Evolutionary conservation across 2,797 vertebrate genomes (phyloP).

Genomic region (Hydrolagus colliei): DNA sequence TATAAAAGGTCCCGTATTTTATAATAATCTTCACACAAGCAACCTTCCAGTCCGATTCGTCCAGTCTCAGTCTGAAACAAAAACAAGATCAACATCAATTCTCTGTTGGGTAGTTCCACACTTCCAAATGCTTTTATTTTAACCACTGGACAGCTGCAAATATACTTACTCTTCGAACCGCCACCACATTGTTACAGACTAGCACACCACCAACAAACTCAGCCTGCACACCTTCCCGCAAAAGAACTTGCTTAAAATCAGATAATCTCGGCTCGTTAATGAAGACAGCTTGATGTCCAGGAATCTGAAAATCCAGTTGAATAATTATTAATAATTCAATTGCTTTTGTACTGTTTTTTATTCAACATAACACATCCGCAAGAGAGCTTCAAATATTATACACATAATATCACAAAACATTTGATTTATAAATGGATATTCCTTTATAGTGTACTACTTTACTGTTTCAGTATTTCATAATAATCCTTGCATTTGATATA

Average conservation of each 20-base stretch:
- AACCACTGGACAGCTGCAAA: not conserved
- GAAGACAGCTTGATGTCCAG: constrained; percentile 94
- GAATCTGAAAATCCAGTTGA: constrained; percentile 57
- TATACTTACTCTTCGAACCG: constrained; percentile 87
- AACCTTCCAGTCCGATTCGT: constrained; percentile 92
- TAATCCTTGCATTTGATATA: too few relatives aligned
- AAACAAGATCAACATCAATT: constrained; percentile 35
- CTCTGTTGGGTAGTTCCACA: not conserved
- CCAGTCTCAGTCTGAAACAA: constrained; percentile 88
- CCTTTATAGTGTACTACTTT: too few relatives aligned
- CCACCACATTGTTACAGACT: constrained; percentile 94
- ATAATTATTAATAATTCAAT: not conserved
- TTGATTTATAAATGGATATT: too few relatives aligned
- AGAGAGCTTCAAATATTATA: not conserved
- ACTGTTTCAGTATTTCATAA: too few relatives aligned
- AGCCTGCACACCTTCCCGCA: constrained; percentile 91
- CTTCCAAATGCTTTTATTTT: not conserved
- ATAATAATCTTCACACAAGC: constrained; percentile 95
- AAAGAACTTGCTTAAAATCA: constrained; percentile 96
- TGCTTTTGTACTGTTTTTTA: not conserved
- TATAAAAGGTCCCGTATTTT: constrained; percentile 97
- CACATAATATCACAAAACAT: too few relatives aligned
- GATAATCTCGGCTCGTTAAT: constrained; percentile 96
- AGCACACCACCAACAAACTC: constrained; percentile 97
- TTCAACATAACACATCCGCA: too few relatives aligned